Base-by-base conservation (phyloP, 2,888 invertebrate genomes). In the Meghimatium bilineatum region DNA sequence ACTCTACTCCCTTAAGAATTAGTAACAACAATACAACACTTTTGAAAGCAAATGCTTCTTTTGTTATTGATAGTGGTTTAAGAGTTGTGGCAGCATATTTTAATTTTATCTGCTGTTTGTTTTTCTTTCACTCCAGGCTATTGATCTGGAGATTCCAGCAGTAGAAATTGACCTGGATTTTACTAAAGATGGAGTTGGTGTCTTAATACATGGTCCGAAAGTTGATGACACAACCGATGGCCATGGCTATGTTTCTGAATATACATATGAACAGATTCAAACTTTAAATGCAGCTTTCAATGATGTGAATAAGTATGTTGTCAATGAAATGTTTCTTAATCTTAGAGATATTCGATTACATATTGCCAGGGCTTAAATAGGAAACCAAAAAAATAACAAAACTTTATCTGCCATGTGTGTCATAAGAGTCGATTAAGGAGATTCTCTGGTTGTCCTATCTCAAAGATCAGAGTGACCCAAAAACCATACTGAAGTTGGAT, bases 161-260 rank as follows among this genome's bases (percentile, higher is more conserved):
- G 95, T 97, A 1, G 97, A 97, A 93, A 95, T 97, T 89, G 97
- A 97, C 92, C 95, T 97, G 14, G 94, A 95, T 29, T 94, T 96
- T 49, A 96, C 96, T 0, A 95, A 95, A 86, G 97, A 97, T 92
- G 96, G 96, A 49, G 95, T 96, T 83, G 95, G 97, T 32, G 95
- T 97, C 69, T 92, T 97, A 29, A 95, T 97, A 83, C 97, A 97
- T 90, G 97, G 97, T 92, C 93, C 94, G 84, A 96, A 95, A 0
- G 93, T 97, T 83, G 96, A 96, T 90, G 93, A 97, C 88, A 94
- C 96, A 88, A 95, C 95, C 6, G 95, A 95, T 87, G 94, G 94
- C n/a, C 90, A 92, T 66, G 94, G 95, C 0, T 92, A 94, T 52
- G 93, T 97, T 0, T 93, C 92, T 14, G 92, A 95, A 0, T 94